A percentile compares a stretch with the other conserved stretches of the same genome.
Conservation (phyloP, 2,797 vertebrate genomes). For the Coregonus sp. region DNA sequence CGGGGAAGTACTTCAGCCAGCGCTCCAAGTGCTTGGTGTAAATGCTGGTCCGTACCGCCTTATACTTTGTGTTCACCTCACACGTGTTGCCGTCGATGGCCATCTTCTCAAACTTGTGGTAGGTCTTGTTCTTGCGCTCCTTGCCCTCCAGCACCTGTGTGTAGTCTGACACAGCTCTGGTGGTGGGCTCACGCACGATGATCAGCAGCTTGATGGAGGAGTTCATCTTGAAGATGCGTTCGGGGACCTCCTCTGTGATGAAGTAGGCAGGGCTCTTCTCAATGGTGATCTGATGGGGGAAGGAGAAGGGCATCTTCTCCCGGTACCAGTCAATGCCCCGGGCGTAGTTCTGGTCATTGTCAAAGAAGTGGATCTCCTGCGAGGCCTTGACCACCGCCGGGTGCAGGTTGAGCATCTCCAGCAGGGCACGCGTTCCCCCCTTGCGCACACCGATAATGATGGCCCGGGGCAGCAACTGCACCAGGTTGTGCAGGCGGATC, state of each 20-base stretch:
- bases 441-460: constrained; percentile 96
- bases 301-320: constrained; percentile 96
- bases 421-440: constrained; percentile 90
- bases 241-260: constrained; percentile 94
- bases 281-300: constrained; percentile 94
- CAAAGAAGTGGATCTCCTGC: constrained; percentile 97
- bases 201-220: constrained; percentile 94
- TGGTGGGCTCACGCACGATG: constrained; percentile 94
- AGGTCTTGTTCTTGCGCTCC: constrained; percentile 95
- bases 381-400: constrained; percentile 95
- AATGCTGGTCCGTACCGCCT: constrained; percentile 94
- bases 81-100: constrained; percentile 88
- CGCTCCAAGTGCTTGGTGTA: constrained; percentile 95
- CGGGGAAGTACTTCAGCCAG: constrained; percentile 93
- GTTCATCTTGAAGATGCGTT: constrained; percentile 98
- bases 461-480: constrained; percentile 92
- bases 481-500: constrained; percentile 84
- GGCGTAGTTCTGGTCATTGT: constrained; percentile 93
- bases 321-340: constrained; percentile 93
- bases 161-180: constrained; percentile 94
- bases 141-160: constrained; percentile 96
- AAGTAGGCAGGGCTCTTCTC: constrained; percentile 97
- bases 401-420: constrained; percentile 96
- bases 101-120: constrained; percentile 93
- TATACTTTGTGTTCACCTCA: constrained; percentile 96